Evolutionary conservation across 1,140 invertebrate genomes (phyloP).

Genomic region (honey bee (Apis mellifera)): Amel_HAv3.1 CM009931.2:14734501-14735000

Average conservation of each 20-base stretch:
- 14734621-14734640: conserved; percentile 79
- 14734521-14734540: conserved; percentile 76
- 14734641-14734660: conserved; percentile 77
- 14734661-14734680: conserved; percentile 77
- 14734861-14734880: conserved; percentile 72
- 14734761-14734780: conserved; percentile 31
- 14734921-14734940: conserved; percentile 76
- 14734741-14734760: conserved; percentile 64
- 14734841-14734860: conserved; percentile 64
- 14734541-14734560: conserved; percentile 77
- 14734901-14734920: conserved; percentile 77
- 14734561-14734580: conserved; percentile 78
- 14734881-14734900: conserved; percentile 76
- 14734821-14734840: conserved; percentile 72
- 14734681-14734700: conserved; percentile 62
- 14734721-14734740: conserved; percentile 64
- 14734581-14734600: conserved; percentile 76
- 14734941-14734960: not conserved
- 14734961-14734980: not conserved
- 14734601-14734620: conserved; percentile 77
- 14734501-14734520: conserved; percentile 80
- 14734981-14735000: not conserved
- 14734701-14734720: conserved; percentile 67
- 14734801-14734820: conserved; percentile 50
- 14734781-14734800: conserved; percentile 70